Evolutionary conservation across 2,888 invertebrate species (phyloP).

Genomic region (Drosophila cognata): DNA sequence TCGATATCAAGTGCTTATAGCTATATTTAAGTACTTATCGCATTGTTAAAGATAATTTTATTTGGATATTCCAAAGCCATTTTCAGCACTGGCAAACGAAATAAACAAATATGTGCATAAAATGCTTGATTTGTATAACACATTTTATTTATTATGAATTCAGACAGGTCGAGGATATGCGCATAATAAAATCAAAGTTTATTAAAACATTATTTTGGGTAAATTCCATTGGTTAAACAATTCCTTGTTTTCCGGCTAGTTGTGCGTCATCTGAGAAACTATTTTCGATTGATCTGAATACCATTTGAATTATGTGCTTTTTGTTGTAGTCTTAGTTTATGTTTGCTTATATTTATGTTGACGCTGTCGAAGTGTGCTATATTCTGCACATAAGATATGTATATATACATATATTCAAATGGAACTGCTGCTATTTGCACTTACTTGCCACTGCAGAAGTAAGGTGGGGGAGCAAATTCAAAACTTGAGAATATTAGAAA

Average conservation of each 20-base stretch:
- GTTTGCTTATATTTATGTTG: background rate
- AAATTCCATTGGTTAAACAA: background rate
- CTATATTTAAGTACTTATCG: constrained; percentile 11
- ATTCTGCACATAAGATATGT: background rate
- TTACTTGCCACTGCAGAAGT: background rate
- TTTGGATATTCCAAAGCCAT: background rate
- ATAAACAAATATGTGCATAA: constrained; percentile 2
- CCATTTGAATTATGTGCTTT: background rate
- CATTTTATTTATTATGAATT: constrained; percentile 3
- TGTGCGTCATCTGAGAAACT: background rate
- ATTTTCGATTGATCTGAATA: constrained; percentile 1
- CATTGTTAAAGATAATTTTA: background rate
- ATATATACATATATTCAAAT: background rate
- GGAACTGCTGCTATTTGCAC: background rate
- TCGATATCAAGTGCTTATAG: constrained; percentile 7
- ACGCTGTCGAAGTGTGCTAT: background rate
- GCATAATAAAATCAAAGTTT: background rate
- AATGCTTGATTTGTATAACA: background rate
- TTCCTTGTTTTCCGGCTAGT: background rate
- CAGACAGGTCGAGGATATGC: background rate
- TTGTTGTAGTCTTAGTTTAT: background rate
- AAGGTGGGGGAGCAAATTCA: background rate
- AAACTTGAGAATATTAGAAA: background rate
- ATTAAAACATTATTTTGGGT: background rate
- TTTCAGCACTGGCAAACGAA: background rate